phyloP scores from a whole-genome alignment of 2,888 invertebrate genomes.

The Amphipoea lucens region DNA sequence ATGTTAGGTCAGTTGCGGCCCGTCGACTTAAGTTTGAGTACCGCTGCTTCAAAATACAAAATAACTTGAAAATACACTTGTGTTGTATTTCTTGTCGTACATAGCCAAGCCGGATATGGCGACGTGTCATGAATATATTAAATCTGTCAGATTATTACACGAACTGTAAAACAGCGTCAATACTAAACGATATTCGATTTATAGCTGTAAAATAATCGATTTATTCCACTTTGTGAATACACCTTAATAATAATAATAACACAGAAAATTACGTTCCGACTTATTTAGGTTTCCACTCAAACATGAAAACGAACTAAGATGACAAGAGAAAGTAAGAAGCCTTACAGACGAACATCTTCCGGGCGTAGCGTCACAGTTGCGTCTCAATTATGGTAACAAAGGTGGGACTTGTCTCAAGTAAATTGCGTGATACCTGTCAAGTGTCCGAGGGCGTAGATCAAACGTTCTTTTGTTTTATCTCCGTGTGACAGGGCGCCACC shows the following conservation, averaged over 20 bases:
- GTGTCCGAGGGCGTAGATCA: constrained; percentile 82
- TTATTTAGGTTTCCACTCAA: constrained; percentile 34
- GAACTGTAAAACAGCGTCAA: constrained; percentile 50
- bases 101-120: constrained; percentile 21
- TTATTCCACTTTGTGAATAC: constrained; percentile 58
- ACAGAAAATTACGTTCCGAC: constrained; percentile 31
- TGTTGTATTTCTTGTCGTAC: constrained; percentile 19
- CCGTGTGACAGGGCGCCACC: constrained; percentile 61
- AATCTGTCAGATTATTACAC: constrained; percentile 48
- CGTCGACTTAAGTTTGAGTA: background rate
- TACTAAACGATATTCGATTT: constrained; percentile 51
- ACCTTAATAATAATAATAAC: constrained; percentile 52
- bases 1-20: background rate
- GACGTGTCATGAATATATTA: constrained; percentile 39
- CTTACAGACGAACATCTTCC: constrained; percentile 60
- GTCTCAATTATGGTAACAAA: constrained; percentile 81
- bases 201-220: constrained; percentile 61
- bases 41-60: background rate
- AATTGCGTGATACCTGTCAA: constrained; percentile 76
- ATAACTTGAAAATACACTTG: constrained; percentile 6
- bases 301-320: constrained; percentile 62
- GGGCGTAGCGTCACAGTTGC: constrained; percentile 67
- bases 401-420: constrained; percentile 81
- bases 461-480: constrained; percentile 86
- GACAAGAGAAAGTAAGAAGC: constrained; percentile 65